A percentile compares a stretch with the other conserved stretches of the same genome.
Evolutionary conservation across 2,113 vertebrate genomes (phyloP).

Genomic region (Hystrix cristata): DNA sequence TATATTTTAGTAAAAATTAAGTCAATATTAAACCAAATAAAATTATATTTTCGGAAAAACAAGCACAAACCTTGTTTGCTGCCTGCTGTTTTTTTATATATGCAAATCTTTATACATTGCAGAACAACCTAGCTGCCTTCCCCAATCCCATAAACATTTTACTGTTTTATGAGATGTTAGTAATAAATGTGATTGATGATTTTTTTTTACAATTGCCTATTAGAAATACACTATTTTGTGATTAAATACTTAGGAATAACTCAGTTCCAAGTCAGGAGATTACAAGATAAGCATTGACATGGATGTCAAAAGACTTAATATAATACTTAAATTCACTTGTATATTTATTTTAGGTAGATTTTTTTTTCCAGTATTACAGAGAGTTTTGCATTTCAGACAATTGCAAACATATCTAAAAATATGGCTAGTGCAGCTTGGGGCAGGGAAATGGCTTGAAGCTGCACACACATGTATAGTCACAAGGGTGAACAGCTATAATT

Average conservation of each 20-base stretch:
- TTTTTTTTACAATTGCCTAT: slow-evolving; percentile 86
- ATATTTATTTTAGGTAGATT: slow-evolving; percentile 84
- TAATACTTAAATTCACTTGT: slow-evolving; percentile 83
- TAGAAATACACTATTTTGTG: slow-evolving; percentile 87
- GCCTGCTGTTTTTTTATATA: slow-evolving; percentile 87
- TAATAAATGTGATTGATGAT: slow-evolving; percentile 90
- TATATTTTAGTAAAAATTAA: slow-evolving; percentile 86
- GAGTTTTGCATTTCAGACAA: slow-evolving; percentile 87
- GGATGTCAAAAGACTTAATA: slow-evolving; percentile 75
- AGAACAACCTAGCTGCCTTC: slow-evolving; percentile 84
- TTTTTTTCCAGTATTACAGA: slow-evolving; percentile 84
- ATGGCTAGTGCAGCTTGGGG: slow-evolving; percentile 89
- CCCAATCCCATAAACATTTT: slow-evolving; percentile 87
- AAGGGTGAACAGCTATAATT: slow-evolving; percentile 98
- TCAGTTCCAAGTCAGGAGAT: slow-evolving; percentile 76
- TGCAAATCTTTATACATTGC: slow-evolving; percentile 88
- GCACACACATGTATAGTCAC: slow-evolving; percentile 94
- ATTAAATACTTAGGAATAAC: slow-evolving; percentile 85
- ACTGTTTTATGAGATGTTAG: slow-evolving; percentile 88
- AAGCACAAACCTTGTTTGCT: slow-evolving; percentile 86
- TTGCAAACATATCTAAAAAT: slow-evolving; percentile 88
- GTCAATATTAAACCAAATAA: slow-evolving; percentile 78
- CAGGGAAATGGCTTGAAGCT: slow-evolving; percentile 94
- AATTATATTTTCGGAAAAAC: slow-evolving; percentile 86
- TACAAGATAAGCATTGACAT: slow-evolving; percentile 62